Base-by-base conservation (phyloP, 2,113 vertebrate genomes). In the Merops nubicus region DNA sequence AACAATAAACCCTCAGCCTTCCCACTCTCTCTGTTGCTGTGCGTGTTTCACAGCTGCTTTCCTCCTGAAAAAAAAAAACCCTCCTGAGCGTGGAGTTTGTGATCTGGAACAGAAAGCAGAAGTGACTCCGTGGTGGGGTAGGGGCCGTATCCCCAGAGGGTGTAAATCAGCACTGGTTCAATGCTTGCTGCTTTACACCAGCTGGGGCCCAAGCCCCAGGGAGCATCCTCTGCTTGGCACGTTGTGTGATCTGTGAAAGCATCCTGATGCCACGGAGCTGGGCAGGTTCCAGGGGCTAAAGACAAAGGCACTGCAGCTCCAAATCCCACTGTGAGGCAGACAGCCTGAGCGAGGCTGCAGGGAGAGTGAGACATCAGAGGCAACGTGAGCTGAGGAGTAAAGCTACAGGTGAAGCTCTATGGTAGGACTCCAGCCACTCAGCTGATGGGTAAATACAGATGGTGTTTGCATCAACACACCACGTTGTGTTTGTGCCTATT, bases 61-160 rank as follows among this genome's bases (percentile, higher is more conserved):
- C 11, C 72, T 68, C 60, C 21, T 7, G 22, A 42, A 8, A 6
- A 33, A 11, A 14, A 18, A 16, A 36, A 31, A 19, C 2, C 4
- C 21, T 36, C 36, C 5, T 28, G 31, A 40, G 8, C 31, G 42
- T 7, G 81, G 75, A 74, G 17, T 87, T 75, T 88, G 64, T 91
- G 92, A 84, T 74, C 88, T 2, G 3, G 73, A 95, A 91, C 40
- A 80, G 36, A 86, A 84, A 88, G 59, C 38, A 68, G 75, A 93
- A 79, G 70, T 1, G 4, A 63, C 64, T 76, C 77, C 65, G 10
- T 84, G 79, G 15, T 77, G 60, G 73, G 79, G 54, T 31, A 54
- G 25, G 31, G 95, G 76, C 25, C 0, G 0, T 18, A 86, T 81
- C 88, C 92, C 90, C 59, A 89, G 85, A 74, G 31, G 70, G n/a